Conservation (phyloP, 2,113 vertebrate species). For the Channa argus region DNA sequence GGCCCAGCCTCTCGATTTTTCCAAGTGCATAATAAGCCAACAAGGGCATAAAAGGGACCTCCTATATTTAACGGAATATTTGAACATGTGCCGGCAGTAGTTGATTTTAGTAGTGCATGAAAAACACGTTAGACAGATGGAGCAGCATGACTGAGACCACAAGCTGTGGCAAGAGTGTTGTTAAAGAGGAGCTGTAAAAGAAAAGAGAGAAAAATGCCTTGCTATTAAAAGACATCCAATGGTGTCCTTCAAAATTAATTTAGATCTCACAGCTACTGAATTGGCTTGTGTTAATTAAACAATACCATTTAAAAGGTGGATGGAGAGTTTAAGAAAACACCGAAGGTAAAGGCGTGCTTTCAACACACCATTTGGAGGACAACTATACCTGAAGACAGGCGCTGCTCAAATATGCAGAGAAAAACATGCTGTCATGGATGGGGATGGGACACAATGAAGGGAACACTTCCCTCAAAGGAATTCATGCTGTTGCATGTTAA, state of each 20-base stretch:
- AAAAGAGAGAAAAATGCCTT: slow-evolving; percentile 53
- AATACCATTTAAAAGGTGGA: not conserved
- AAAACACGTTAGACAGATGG: slow-evolving; percentile 59
- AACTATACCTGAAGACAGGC: slow-evolving; percentile 17
- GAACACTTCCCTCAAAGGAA: slow-evolving; percentile 8
- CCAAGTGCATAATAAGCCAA: slow-evolving; percentile 61
- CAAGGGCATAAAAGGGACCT: slow-evolving; percentile 66
- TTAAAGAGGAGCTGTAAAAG: slow-evolving; percentile 62
- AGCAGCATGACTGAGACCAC: slow-evolving; percentile 64
- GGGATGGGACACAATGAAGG: not conserved
- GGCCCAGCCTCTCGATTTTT: slow-evolving; percentile 36
- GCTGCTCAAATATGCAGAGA: not conserved
- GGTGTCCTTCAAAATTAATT: slow-evolving; percentile 32
- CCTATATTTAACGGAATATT: slow-evolving; percentile 65
- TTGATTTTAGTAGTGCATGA: slow-evolving; percentile 71
- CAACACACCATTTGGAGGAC: slow-evolving; percentile 16
- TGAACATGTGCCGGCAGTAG: slow-evolving; percentile 60
- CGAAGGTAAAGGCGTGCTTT: not conserved
- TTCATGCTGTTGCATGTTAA: not conserved
- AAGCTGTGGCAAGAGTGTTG: slow-evolving; percentile 55
- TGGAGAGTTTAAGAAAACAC: not conserved
- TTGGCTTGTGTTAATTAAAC: slow-evolving; percentile 44
- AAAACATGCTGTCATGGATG: not conserved
- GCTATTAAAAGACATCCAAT: slow-evolving; percentile 60
- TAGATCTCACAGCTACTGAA: slow-evolving; percentile 26